Base-by-base conservation (phyloP, 2,888 invertebrate genomes). In the Chirona hameri region DNA sequence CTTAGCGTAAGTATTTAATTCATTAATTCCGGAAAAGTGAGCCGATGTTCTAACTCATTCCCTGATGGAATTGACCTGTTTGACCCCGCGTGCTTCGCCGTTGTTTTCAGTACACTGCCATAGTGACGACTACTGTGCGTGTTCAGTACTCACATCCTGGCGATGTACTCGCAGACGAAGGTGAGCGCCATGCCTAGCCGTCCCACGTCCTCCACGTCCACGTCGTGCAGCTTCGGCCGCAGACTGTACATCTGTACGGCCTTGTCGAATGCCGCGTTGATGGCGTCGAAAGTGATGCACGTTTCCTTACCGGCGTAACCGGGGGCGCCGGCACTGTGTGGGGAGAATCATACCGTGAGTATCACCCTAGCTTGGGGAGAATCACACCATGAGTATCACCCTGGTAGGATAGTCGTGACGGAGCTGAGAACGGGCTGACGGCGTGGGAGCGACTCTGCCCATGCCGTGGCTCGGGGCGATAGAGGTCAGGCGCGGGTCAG, bases 191-290 rank as follows among this genome's bases (percentile, higher is more conserved):
- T 83, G 24, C 85, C 86, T 7, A 85, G 83, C 57, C 84, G 83
- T n/a, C 84, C 84, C 39, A 86, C 81, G 60, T 86, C 85, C 39
- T 84, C 82, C 14, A 84, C 82, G 46, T 83, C 83, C 18, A 84
- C 81, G 12, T 85, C 82, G 14, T 27, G 79, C 15, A 79, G 65
- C 12, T 84, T 84, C 29, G 83, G 81, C 0, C 85, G 84, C 10
- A 86, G 85, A 39, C 86, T 85, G n/a, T 83, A 69, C 15, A 76
- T 81, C 57, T 84, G 84, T 69, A 85, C 86, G 9, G 84, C 81
- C 48, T 60, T 83, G 79, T 79, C 79, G 84, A 86, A 86, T 65
- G 86, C 85, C 0, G 84, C 84, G 83, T 86, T 85, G 24, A 86
- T 85, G 15, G 85, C 84, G 31, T 84, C 83, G 83, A 84, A 85